Evolutionary conservation across 2,797 vertebrate genomes (phyloP).

Genomic region (Clarias laeviceps): DNA sequence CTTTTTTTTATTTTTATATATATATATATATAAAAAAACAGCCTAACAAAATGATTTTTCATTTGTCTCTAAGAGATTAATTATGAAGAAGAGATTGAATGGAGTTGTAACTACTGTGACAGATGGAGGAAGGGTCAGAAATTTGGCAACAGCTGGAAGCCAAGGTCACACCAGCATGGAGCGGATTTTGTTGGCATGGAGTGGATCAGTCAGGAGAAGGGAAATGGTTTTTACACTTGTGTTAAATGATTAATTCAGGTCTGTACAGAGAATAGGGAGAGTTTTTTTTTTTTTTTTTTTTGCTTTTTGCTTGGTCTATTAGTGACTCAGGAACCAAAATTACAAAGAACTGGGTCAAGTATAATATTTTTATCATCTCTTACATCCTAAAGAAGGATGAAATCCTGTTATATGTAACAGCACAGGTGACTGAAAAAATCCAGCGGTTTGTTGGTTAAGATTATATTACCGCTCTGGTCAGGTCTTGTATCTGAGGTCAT

Average conservation of each 20-base stretch:
- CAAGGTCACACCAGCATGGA: slow-evolving; percentile 72
- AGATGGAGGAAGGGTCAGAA: slow-evolving; percentile 72
- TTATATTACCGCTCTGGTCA: not conserved
- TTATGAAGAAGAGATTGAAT: slow-evolving; percentile 64
- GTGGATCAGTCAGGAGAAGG: slow-evolving; percentile 55
- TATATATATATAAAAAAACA: not conserved
- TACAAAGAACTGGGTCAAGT: slow-evolving; percentile 27
- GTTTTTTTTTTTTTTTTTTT: no score
- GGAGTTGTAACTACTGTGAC: slow-evolving; percentile 66
- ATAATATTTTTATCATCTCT: slow-evolving; percentile 11
- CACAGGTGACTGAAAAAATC: not conserved
- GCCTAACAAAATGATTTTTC: not conserved
- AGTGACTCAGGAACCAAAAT: slow-evolving; percentile 35
- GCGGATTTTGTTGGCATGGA: slow-evolving; percentile 34
- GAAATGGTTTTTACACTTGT: slow-evolving; percentile 46
- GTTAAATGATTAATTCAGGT: slow-evolving; percentile 48
- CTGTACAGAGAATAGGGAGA: slow-evolving; percentile 3
- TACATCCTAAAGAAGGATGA: not conserved
- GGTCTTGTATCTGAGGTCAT: not conserved
- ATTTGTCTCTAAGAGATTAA: slow-evolving; percentile 66
- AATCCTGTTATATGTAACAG: not conserved
- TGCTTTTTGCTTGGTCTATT: slow-evolving; percentile 30
- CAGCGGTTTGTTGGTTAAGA: not conserved
- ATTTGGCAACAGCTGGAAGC: slow-evolving; percentile 74
- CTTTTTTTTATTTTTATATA: not conserved